Percentiles rank a stretch among this genome's conserved stretches.
Conservation (phyloP, 2,113 vertebrate species). For the Rhinichthys klamathensis region DNA sequence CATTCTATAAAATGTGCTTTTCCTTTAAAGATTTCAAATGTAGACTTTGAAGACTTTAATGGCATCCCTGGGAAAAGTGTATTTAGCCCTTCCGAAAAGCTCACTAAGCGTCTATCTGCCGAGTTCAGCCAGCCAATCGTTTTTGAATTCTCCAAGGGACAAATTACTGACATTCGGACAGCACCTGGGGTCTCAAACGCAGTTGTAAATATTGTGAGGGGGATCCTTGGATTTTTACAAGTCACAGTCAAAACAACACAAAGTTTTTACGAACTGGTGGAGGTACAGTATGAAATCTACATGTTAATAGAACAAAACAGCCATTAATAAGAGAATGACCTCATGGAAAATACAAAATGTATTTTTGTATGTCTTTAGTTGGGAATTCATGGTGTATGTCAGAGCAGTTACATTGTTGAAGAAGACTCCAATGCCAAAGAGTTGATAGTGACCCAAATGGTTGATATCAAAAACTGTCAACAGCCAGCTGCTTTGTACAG, state of each 20-base stretch:
- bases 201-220: slow-evolving; percentile 76
- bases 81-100: slow-evolving; percentile 62
- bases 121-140: slow-evolving; percentile 70
- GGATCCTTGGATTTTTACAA: slow-evolving; percentile 75
- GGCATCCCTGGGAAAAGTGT: slow-evolving; percentile 64
- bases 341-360: background rate
- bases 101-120: slow-evolving; percentile 62
- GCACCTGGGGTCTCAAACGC: slow-evolving; percentile 66
- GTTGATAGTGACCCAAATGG: slow-evolving; percentile 68
- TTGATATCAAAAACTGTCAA: slow-evolving; percentile 70
- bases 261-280: slow-evolving; percentile 72
- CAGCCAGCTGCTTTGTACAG: slow-evolving; percentile 67
- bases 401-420: slow-evolving; percentile 68
- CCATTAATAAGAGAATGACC: background rate
- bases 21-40: slow-evolving; percentile 66
- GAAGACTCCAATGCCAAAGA: slow-evolving; percentile 60
- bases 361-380: slow-evolving; percentile 57
- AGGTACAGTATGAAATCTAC: slow-evolving; percentile 61
- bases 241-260: slow-evolving; percentile 77
- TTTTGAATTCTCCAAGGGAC: slow-evolving; percentile 70
- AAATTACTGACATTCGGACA: slow-evolving; percentile 66
- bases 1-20: background rate
- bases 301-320: background rate
- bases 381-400: slow-evolving; percentile 75
- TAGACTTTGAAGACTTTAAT: slow-evolving; percentile 74